Percentiles rank a stretch among this genome's conserved stretches.
Conservation (phyloP, 1,140 invertebrate species). For the Limonius californicus region DNA sequence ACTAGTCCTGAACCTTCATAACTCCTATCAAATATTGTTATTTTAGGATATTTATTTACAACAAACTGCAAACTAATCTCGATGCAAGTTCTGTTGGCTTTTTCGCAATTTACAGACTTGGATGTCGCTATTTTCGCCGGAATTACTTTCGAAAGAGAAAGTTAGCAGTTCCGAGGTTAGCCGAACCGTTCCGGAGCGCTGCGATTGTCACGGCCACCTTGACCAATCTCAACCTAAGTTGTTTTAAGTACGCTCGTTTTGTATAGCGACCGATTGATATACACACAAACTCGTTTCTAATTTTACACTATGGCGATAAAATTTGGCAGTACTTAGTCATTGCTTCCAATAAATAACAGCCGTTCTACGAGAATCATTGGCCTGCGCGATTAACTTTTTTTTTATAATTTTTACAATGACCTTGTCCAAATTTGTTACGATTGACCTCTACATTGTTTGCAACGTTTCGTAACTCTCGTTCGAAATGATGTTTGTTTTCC, state of each 20-base stretch:
- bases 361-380: no score
- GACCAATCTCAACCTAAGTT: slow-evolving; percentile 40
- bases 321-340: no score
- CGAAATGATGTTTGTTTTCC: no score
- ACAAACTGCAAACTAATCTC: no score
- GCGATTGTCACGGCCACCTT: slow-evolving; percentile 35
- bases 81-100: neutral
- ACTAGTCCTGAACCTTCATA: neutral
- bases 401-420: no score
- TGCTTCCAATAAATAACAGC: no score
- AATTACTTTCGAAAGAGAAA: slow-evolving; percentile 34
- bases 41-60: neutral
- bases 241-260: slow-evolving; percentile 4
- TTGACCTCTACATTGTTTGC: no score
- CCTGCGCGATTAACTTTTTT: no score
- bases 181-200: slow-evolving; percentile 24
- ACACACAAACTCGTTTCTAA: slow-evolving; percentile 12
- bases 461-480: no score
- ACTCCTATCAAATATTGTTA: neutral
- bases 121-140: neutral
- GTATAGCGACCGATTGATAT: neutral
- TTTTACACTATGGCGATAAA: neutral
- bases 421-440: no score
- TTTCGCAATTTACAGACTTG: neutral
- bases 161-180: slow-evolving; percentile 28